Percentiles rank a stretch among this genome's conserved stretches.
These are phyloP conservation scores for Vipera ursinii DNA, from an alignment of 2,797 vertebrate species.

Conservation along the genomic window DNA sequence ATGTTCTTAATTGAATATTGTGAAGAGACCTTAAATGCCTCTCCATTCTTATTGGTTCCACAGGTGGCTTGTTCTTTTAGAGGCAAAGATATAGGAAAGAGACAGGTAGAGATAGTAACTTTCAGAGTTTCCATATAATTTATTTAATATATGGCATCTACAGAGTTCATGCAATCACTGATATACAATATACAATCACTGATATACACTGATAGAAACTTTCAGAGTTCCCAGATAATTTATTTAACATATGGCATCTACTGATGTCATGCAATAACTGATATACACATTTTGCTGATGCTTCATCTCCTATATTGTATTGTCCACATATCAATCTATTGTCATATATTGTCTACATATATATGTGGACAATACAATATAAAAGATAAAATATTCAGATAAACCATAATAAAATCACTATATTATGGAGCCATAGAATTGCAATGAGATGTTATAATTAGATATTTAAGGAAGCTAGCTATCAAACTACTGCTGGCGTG, in stretches of 20 bases:
- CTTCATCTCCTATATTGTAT: background rate
- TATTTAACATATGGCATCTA: background rate
- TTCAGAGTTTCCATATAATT: background rate
- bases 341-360: background rate
- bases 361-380: background rate
- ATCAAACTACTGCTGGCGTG: background rate
- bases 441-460: background rate
- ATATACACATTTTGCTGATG: background rate
- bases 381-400: background rate
- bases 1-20: background rate
- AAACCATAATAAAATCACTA: background rate
- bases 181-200: background rate
- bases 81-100: background rate
- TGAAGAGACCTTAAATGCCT: background rate
- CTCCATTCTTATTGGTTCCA: background rate
- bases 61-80: background rate
- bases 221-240: background rate
- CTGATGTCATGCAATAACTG: background rate
- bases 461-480: background rate
- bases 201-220: background rate
- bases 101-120: background rate
- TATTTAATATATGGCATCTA: background rate
- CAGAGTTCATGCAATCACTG: background rate
- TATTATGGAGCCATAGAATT: background rate
- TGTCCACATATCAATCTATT: background rate